Conservation (phyloP, 2,888 invertebrate species). For the Amiota minor region DNA sequence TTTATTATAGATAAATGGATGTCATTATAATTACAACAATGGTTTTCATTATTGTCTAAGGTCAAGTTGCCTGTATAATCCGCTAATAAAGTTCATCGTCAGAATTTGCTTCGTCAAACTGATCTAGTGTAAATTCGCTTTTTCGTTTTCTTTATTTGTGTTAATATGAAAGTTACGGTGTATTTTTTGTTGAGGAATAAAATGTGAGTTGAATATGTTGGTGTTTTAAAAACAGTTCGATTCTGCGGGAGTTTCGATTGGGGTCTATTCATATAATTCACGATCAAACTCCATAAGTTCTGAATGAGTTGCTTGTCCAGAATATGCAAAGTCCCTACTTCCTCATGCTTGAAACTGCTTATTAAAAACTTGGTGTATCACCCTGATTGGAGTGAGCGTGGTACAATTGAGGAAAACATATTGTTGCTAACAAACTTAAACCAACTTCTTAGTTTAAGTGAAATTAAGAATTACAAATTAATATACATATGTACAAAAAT, state of each 20-base stretch:
- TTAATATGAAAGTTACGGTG: neutral
- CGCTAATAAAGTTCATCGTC: neutral
- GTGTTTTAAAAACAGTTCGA: neutral
- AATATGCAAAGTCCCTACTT: neutral
- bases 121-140: neutral
- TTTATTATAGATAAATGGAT: constrained; percentile 47
- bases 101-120: neutral
- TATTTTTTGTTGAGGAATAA: neutral
- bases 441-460: no score
- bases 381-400: no score
- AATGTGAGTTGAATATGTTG: neutral
- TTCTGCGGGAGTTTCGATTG: constrained; percentile 15
- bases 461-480: no score
- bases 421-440: no score
- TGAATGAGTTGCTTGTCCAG: constrained; percentile 23
- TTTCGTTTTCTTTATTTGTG: neutral
- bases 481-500: no score
- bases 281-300: constrained; percentile 37
- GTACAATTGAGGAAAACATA: no score
- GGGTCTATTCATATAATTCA: constrained; percentile 34
- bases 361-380: no score
- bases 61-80: neutral
- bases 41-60: constrained; percentile 5
- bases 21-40: constrained; percentile 24
- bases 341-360: neutral